Evolutionary conservation across 2,113 vertebrate species (phyloP).

Genomic region (Pteruthius melanotis): DNA sequence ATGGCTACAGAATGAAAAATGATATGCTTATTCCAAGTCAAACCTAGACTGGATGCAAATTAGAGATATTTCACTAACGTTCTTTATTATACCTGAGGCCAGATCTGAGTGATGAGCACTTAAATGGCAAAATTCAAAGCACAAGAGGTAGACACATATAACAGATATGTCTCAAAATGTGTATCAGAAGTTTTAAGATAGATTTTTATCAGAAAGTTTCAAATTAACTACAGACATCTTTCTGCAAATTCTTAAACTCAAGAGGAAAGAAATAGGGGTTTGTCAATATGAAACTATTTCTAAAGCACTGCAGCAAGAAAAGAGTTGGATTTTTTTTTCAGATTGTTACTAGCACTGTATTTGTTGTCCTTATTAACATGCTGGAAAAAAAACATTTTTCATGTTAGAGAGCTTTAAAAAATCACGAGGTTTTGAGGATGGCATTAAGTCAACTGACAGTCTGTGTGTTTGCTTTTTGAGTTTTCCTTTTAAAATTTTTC

Average conservation of each 20-base stretch:
- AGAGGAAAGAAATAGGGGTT: fast-evolving
- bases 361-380: neutral
- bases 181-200: neutral
- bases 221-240: neutral
- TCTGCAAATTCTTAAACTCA: neutral
- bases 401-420: neutral
- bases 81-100: neutral
- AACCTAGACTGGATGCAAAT: neutral
- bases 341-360: neutral
- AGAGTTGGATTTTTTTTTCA: neutral
- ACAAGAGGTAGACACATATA: neutral
- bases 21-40: neutral
- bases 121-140: neutral
- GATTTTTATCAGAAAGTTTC: neutral
- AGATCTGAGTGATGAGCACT: neutral
- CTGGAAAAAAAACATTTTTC: neutral
- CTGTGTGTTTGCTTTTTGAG: neutral
- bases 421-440: neutral
- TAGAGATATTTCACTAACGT: neutral
- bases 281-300: neutral
- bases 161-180: neutral
- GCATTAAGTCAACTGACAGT: neutral
- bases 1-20: neutral
- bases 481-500: neutral
- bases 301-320: neutral